Evolutionary conservation across 2,113 vertebrate genomes (phyloP).

Genomic region (Gracilinanus agilis): DNA sequence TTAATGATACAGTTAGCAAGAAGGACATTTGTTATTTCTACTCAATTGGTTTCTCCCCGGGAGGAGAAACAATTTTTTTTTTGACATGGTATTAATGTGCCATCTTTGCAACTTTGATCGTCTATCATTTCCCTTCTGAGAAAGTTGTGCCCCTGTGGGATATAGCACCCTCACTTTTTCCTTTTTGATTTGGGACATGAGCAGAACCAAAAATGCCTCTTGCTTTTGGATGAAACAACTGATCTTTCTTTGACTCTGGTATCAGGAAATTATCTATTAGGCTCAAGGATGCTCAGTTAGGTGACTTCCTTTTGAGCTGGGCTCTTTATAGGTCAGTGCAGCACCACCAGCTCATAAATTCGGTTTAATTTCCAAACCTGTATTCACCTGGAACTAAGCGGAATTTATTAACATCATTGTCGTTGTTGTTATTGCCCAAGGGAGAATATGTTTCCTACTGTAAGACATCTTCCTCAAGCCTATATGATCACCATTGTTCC

Average conservation of each 20-base stretch:
- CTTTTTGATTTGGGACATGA: not conserved
- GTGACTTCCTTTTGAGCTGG: slow-evolving; percentile 79
- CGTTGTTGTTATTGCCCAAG: slow-evolving; percentile 58
- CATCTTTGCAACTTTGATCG: slow-evolving; percentile 51
- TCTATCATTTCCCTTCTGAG: slow-evolving; percentile 62
- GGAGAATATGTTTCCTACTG: slow-evolving; percentile 77
- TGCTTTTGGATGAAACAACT: slow-evolving; percentile 72
- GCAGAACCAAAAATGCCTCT: slow-evolving; percentile 59
- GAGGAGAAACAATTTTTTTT: slow-evolving; percentile 62
- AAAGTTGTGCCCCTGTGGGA: slow-evolving; percentile 44
- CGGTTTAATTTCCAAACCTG: slow-evolving; percentile 84
- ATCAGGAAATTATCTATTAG: slow-evolving; percentile 85
- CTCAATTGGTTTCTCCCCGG: slow-evolving; percentile 70
- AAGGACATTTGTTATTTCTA: slow-evolving; percentile 79
- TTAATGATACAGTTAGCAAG: slow-evolving; percentile 77
- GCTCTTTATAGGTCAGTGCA: slow-evolving; percentile 76
- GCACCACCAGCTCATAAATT: slow-evolving; percentile 81
- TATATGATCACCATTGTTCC: slow-evolving; percentile 73
- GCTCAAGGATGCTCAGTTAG: slow-evolving; percentile 76
- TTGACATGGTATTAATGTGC: slow-evolving; percentile 61
- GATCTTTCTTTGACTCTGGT: slow-evolving; percentile 81
- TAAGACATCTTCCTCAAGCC: slow-evolving; percentile 71
- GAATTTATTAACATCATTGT: slow-evolving; percentile 58
- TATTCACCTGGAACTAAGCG: slow-evolving; percentile 86
- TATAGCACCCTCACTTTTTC: not conserved